phyloP scores from a whole-genome alignment of 92 coral and sea anemone species.

The Epizoanthus stellaris region DNA sequence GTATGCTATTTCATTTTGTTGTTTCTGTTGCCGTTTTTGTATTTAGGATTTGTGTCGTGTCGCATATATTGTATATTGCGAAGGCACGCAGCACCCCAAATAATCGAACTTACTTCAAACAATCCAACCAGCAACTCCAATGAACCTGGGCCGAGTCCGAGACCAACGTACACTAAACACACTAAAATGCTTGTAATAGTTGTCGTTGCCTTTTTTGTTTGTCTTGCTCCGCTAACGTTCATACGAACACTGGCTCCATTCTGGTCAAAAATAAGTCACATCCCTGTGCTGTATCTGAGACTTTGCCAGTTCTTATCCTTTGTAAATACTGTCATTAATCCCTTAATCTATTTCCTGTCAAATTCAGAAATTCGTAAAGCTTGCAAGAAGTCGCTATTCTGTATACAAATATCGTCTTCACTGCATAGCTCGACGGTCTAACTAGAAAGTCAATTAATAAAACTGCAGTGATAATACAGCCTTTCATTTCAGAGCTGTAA shows the following conservation, averaged over 20 bases:
- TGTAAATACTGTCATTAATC: neutral
- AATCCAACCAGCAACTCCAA: neutral
- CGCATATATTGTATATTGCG: neutral
- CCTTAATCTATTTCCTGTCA: constrained; percentile 5
- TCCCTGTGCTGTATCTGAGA: neutral
- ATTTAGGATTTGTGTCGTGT: neutral
- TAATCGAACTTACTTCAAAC: neutral
- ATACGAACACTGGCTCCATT: neutral
- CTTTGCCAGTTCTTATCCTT: neutral
- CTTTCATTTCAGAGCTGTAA: too few species aligned
- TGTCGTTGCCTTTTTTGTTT: neutral
- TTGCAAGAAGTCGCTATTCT: neutral
- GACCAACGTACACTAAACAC: neutral
- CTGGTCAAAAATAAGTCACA: too few species aligned
- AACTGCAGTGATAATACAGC: too few species aligned
- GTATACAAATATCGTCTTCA: too few species aligned
- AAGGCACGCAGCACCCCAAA: neutral
- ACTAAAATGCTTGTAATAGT: neutral
- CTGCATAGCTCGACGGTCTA: too few species aligned
- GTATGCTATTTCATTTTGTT: neutral
- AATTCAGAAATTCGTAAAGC: constrained; percentile 21
- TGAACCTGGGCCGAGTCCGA: neutral
- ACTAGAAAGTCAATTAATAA: too few species aligned
- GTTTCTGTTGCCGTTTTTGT: neutral
- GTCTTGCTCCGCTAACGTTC: neutral